phyloP scores from a whole-genome alignment of 2,888 invertebrate species.

The Dolichopus griseipennis region DNA sequence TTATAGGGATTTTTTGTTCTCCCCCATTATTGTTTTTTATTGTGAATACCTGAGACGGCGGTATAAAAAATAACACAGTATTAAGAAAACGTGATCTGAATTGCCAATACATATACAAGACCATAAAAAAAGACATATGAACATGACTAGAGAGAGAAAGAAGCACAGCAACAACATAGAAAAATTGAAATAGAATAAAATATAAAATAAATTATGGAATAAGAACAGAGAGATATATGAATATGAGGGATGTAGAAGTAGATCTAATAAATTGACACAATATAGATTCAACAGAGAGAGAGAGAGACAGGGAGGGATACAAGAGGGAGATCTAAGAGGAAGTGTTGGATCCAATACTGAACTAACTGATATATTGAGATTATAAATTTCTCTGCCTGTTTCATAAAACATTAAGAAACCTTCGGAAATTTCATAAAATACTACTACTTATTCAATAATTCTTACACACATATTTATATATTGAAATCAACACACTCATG shows the following conservation, averaged over 20 bases:
- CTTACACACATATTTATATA: no score
- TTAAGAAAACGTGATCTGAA: background rate
- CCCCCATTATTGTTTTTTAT: constrained; percentile 1
- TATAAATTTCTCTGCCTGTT: background rate
- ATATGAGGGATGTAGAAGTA: background rate
- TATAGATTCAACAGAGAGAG: no score
- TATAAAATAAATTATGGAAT: background rate
- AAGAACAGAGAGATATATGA: background rate
- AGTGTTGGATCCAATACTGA: background rate
- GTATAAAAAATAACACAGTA: background rate
- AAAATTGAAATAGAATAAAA: background rate
- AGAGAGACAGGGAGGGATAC: no score
- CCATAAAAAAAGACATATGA: background rate
- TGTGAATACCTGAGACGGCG: background rate
- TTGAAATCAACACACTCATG: no score
- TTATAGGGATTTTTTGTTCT: background rate
- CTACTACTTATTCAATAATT: no score
- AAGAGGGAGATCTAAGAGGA: background rate
- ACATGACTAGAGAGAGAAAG: background rate
- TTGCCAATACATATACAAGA: background rate
- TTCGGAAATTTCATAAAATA: background rate
- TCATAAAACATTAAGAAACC: background rate
- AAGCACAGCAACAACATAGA: background rate
- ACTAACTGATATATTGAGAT: background rate
- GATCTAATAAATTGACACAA: background rate